Evolutionary conservation across 2,888 invertebrate genomes (phyloP).

Genomic region (Cephus pulcher): DNA sequence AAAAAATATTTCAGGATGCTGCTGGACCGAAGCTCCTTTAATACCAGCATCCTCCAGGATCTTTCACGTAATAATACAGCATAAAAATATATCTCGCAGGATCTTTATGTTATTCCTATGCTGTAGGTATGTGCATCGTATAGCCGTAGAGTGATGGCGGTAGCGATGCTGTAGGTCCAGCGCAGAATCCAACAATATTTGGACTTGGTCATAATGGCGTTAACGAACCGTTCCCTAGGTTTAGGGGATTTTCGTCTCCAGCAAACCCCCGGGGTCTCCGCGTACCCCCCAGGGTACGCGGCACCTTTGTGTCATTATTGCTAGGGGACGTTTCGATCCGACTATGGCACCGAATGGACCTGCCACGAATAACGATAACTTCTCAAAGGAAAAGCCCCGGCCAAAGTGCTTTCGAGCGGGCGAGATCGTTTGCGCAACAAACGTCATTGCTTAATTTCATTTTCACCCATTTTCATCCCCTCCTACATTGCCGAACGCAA

Average conservation of each 20-base stretch:
- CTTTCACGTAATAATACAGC: neutral
- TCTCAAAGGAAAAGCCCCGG: neutral
- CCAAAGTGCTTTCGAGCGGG: neutral
- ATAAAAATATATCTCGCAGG: neutral
- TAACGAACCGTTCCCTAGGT: slow-evolving; percentile 48
- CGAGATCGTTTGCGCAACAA: neutral
- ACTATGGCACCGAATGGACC: slow-evolving; percentile 4
- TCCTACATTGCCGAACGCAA: neutral
- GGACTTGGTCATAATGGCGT: slow-evolving; percentile 47
- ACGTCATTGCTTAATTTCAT: neutral
- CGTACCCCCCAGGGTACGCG: slow-evolving; percentile 28
- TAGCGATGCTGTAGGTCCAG: slow-evolving; percentile 43
- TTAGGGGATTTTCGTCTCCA: slow-evolving; percentile 42
- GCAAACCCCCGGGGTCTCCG: slow-evolving; percentile 25
- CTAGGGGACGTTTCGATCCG: slow-evolving; percentile 13
- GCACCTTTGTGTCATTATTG: slow-evolving; percentile 50
- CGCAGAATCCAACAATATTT: slow-evolving; percentile 49
- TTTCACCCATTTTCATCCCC: neutral
- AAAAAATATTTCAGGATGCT: neutral
- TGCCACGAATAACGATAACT: neutral
- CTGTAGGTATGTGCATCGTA: neutral
- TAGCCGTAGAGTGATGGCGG: neutral
- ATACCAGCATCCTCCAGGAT: neutral
- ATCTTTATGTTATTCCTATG: neutral
- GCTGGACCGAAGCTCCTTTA: neutral